These are phyloP conservation scores for Grammomys dolichurus DNA, from an alignment of 2,113 vertebrate genomes.

Conservation along the genomic window DNA sequence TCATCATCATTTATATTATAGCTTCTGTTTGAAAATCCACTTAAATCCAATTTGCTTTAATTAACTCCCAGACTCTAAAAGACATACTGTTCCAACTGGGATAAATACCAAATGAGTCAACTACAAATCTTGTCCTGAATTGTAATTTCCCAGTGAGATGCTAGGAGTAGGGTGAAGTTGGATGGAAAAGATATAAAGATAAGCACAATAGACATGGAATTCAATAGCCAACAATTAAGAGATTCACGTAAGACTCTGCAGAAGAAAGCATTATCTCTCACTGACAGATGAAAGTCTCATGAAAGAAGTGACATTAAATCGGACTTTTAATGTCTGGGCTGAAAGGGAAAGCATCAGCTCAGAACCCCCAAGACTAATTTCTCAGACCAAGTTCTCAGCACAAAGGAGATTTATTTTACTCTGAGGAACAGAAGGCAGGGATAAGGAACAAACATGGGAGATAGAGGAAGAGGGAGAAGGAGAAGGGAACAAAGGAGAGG, in stretches of 20 bases:
- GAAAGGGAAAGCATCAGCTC: neutral
- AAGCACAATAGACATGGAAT: neutral
- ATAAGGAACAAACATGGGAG: neutral
- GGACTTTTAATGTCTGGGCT: neutral
- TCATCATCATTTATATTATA: constrained; percentile 4
- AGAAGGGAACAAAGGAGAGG: neutral
- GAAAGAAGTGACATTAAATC: neutral
- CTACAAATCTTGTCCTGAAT: neutral
- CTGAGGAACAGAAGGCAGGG: neutral
- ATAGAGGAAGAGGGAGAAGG: neutral
- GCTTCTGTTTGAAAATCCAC: constrained; percentile 45
- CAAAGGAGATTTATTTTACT: neutral
- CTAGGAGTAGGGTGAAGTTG: neutral
- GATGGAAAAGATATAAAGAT: neutral
- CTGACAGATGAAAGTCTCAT: neutral
- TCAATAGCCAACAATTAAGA: neutral
- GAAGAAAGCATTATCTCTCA: neutral
- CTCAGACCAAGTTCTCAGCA: neutral
- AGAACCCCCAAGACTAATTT: neutral
- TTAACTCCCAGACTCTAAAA: constrained; percentile 39
- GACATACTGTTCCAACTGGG: neutral
- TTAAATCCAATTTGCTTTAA: constrained; percentile 24
- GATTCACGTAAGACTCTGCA: neutral
- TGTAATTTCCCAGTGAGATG: neutral
- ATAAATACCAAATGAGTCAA: neutral